phyloP scores from a whole-genome alignment of 1,140 invertebrate species.

The Drosophila yakuba region DNA sequence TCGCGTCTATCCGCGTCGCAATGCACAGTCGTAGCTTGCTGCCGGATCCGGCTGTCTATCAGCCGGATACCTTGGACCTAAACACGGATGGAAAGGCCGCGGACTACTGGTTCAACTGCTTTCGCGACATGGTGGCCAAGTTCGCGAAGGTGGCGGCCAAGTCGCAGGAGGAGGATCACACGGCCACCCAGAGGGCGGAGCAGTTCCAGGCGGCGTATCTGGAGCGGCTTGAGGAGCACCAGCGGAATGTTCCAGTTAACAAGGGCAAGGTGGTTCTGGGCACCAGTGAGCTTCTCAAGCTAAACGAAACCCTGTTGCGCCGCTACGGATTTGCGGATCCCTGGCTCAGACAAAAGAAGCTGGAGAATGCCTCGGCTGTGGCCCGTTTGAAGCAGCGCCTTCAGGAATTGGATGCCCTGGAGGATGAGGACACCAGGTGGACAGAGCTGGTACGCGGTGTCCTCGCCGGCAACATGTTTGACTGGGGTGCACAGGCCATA shows the following conservation, averaged over 20 bases:
- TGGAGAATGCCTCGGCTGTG: constrained; percentile 87
- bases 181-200: constrained; percentile 91
- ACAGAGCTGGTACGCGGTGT: constrained; percentile 87
- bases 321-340: constrained; percentile 97
- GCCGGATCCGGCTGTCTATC: constrained; percentile 87
- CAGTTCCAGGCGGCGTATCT: constrained; percentile 94
- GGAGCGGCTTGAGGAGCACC: constrained; percentile 90
- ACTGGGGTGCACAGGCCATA: constrained; percentile 97
- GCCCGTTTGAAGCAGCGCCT: constrained; percentile 86
- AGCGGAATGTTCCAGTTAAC: constrained; percentile 89
- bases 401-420: constrained; percentile 86
- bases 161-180: constrained; percentile 90
- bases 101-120: constrained; percentile 96
- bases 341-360: constrained; percentile 90
- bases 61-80: constrained; percentile 95
- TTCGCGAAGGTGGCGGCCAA: constrained; percentile 91
- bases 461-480: constrained; percentile 95
- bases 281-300: constrained; percentile 94
- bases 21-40: constrained; percentile 83
- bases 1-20: constrained; percentile 37
- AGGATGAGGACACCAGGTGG: constrained; percentile 86
- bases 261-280: constrained; percentile 84
- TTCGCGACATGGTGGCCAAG: constrained; percentile 92
- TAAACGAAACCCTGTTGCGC: constrained; percentile 95
- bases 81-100: constrained; percentile 93